Evolutionary conservation across 2,888 invertebrate species (phyloP).

Genomic region (Folsomia manolachei): DNA sequence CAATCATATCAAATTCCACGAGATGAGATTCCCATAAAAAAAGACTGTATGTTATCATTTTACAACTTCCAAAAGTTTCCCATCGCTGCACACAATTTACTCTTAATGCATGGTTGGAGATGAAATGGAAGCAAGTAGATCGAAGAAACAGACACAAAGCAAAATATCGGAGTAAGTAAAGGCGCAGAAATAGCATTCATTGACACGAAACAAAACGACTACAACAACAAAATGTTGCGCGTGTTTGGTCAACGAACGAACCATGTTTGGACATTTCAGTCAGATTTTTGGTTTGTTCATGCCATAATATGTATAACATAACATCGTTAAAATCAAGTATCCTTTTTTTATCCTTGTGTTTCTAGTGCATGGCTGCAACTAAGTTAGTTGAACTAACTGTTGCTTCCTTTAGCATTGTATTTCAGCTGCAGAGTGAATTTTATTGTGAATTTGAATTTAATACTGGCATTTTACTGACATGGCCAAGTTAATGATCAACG

Average conservation of each 20-base stretch:
- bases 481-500: background rate
- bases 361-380: no score
- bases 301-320: background rate
- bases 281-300: background rate
- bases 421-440: no score
- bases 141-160: conserved; percentile 1
- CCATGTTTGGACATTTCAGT: background rate
- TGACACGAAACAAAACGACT: background rate
- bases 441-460: no score
- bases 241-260: conserved; percentile 9
- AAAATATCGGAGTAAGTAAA: no score
- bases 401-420: background rate
- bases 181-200: background rate
- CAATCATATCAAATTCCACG: background rate
- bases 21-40: background rate
- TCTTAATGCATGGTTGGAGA: background rate
- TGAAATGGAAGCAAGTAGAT: conserved; percentile 1
- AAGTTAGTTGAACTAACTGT: background rate
- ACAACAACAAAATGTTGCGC: background rate
- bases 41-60: background rate
- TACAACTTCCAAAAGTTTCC: conserved; percentile 1
- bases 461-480: background rate
- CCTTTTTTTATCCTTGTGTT: background rate
- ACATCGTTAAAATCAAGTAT: conserved; percentile 6
- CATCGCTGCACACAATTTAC: no score